Percentiles rank a stretch among this genome's conserved stretches.
These are phyloP conservation scores for Carcinoscorpius rotundicauda DNA, from an alignment of 1,140 invertebrate species.

Conservation along the genomic window DNA sequence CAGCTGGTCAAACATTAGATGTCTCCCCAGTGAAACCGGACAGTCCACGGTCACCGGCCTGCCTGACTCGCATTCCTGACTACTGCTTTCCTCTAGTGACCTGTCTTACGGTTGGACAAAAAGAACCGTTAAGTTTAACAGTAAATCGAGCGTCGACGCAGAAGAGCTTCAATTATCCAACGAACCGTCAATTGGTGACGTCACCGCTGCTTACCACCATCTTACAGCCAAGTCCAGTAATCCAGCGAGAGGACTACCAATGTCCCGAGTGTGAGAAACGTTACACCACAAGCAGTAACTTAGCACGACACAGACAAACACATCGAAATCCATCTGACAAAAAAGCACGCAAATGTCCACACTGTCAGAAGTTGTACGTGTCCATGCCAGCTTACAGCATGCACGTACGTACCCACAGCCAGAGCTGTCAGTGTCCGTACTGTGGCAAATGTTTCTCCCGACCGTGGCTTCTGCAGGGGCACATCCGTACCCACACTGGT, in stretches of 20 bases:
- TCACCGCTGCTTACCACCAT: background rate
- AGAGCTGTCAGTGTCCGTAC: slow-evolving; percentile 21
- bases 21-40: slow-evolving; percentile 6
- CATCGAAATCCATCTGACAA: slow-evolving; percentile 64
- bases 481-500: slow-evolving; percentile 31
- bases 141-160: background rate
- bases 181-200: too few relatives aligned
- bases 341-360: slow-evolving; percentile 17
- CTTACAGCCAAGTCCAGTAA: too few relatives aligned
- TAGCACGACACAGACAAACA: slow-evolving; percentile 82
- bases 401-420: slow-evolving; percentile 19
- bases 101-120: background rate
- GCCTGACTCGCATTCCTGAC: slow-evolving; percentile 4
- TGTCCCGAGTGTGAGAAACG: slow-evolving; percentile 79
- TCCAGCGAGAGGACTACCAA: slow-evolving; percentile 41
- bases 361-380: slow-evolving; percentile 20
- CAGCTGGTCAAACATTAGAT: slow-evolving; percentile 1
- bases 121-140: background rate
- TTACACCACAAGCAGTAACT: slow-evolving; percentile 76
- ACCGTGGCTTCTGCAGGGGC: slow-evolving; percentile 22
- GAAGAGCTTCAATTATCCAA: too few relatives aligned
- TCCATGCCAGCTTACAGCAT: slow-evolving; percentile 18
- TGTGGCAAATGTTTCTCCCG: slow-evolving; percentile 21
- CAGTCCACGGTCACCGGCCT: slow-evolving; percentile 16
- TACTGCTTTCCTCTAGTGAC: slow-evolving; percentile 1